Evolutionary conservation across 2,797 vertebrate species (phyloP).

Genomic region (Rhyacichthys aspro): DNA sequence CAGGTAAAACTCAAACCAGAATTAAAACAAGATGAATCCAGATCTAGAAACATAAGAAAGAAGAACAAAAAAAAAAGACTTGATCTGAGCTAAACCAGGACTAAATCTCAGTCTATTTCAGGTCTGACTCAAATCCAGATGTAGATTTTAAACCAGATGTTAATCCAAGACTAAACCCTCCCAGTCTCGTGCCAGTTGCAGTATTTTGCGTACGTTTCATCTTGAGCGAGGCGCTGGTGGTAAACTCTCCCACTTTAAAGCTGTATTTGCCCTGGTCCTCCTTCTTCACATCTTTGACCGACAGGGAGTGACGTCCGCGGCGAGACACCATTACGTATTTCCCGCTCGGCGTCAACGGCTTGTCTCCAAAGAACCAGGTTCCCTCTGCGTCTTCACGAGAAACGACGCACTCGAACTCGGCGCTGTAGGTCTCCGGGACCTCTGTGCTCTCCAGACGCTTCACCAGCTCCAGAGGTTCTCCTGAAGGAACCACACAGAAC

Average conservation of each 20-base stretch:
- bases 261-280: constrained; percentile 96
- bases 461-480: constrained; percentile 88
- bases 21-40: not conserved
- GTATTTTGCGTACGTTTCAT: constrained; percentile 85
- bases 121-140: not conserved
- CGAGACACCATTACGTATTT: constrained; percentile 90
- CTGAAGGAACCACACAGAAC: constrained; percentile 64
- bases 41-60: not conserved
- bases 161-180: not conserved
- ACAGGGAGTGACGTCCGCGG: constrained; percentile 90
- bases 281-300: constrained; percentile 92
- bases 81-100: not conserved
- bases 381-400: constrained; percentile 92
- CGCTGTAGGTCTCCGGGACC: constrained; percentile 91
- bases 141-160: not conserved
- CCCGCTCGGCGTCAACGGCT: constrained; percentile 80
- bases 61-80: not conserved
- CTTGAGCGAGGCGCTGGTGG: constrained; percentile 87
- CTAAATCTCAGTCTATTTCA: not conserved
- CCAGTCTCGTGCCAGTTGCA: constrained; percentile 59
- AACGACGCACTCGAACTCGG: constrained; percentile 90
- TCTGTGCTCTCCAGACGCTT: constrained; percentile 90
- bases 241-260: constrained; percentile 85
- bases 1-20: not conserved
- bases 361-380: constrained; percentile 90